Conservation (phyloP, 2,888 invertebrate genomes). For the Drosophila longiperda region DNA sequence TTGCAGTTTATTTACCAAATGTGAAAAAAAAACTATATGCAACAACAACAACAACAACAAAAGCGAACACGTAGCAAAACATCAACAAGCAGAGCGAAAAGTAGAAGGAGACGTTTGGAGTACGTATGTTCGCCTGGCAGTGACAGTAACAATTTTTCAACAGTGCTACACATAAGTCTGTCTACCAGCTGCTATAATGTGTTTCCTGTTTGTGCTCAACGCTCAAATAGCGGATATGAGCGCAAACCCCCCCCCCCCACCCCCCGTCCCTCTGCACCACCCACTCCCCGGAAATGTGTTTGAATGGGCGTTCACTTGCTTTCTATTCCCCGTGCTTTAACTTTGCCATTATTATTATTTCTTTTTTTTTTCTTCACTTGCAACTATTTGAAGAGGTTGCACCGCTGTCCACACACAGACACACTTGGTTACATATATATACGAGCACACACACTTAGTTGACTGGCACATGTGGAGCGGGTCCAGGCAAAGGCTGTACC, state of each 20-base stretch:
- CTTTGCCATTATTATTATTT: slow-evolving; percentile 1
- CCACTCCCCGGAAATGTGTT: slow-evolving; percentile 70
- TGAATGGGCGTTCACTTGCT: slow-evolving; percentile 55
- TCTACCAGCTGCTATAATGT: slow-evolving; percentile 82
- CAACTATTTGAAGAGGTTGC: slow-evolving; percentile 72
- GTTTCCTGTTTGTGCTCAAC: slow-evolving; percentile 80
- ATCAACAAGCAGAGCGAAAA: slow-evolving; percentile 51
- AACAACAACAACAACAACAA: slow-evolving; percentile 46
- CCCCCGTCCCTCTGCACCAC: not conserved
- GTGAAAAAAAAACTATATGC: slow-evolving; percentile 62
- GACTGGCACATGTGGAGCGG: slow-evolving; percentile 50
- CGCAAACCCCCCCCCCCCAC: slow-evolving; percentile 4
- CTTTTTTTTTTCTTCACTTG: slow-evolving; percentile 35
- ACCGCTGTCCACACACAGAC: slow-evolving; percentile 53
- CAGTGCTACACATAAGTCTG: slow-evolving; percentile 81
- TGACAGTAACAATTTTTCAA: slow-evolving; percentile 80
- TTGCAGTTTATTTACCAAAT: slow-evolving; percentile 78
- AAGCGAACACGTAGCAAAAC: slow-evolving; percentile 55
- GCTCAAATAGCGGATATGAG: slow-evolving; percentile 79
- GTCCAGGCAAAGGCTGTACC: slow-evolving; percentile 22
- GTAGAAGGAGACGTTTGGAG: slow-evolving; percentile 49
- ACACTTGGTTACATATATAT: not conserved
- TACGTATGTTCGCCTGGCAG: slow-evolving; percentile 53
- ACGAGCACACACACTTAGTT: slow-evolving; percentile 21
- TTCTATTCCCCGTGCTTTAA: slow-evolving; percentile 22